Evolutionary conservation across 2,888 invertebrate species (phyloP), one percentile per base, ranked within the genome.

Genomic region (Gari tellinella): DNA sequence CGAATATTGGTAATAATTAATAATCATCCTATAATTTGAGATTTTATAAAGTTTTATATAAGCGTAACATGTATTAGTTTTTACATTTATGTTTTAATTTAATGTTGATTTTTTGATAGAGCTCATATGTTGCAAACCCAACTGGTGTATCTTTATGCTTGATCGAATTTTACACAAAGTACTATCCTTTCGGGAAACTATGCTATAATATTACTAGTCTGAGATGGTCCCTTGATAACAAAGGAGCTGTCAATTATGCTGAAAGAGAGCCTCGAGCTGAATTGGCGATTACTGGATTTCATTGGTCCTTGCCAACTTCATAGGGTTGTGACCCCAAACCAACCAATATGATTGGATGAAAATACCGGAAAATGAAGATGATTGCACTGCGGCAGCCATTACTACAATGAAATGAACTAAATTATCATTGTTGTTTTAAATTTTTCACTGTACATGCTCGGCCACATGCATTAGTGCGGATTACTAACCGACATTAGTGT

Each of bases 301-400:
- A 79, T 79, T 79, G 79, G 79, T 38, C 43, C 38, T 49, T 45
- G 19, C 17, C 41, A 67, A 51, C 56, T 46, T 43, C 19, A 26
- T 25, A 31, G 56, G 68, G 72, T 60, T 45, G 56, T 56, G 66
- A 69, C 56, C 72, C 45, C 40, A 53, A 37, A 55, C 56, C 23
- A 38, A 26, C 25, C 26, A 17, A 14, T 72, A 48, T 69, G 55
- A 75, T 75, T 79, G 72, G 79, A 60, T 46, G 12, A 75, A 52
- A 63, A 55, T 57, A 78, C 78, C 75, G 79, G 75, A 79, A 79
- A 79, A 72, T 79, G 74, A 69, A 75, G 79, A 75, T 79, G 67
- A 75, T 66, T 68, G 74, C 69, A 58, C 53, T 55, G 67, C 70
- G 79, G 79, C 79, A 62, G 79, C 79, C 79, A 79, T 79, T 75